Evolutionary conservation across 1,140 invertebrate species (phyloP), one percentile per base, ranked within the genome.

Genomic region (Heliconius hewitsoni): DNA sequence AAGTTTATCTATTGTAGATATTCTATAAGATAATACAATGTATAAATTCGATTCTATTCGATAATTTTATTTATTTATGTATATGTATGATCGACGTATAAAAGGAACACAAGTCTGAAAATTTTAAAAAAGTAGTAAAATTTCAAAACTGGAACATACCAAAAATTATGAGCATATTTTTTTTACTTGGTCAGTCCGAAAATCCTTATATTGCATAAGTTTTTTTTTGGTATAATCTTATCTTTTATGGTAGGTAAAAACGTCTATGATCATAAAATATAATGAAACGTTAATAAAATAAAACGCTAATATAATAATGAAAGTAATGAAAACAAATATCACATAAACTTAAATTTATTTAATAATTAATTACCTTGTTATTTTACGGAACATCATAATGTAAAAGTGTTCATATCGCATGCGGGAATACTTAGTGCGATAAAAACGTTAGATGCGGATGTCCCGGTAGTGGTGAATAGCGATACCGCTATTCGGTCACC

Each of bases 351-450:
- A 16, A 34, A 37, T 74, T 60, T 34, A 30, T 30, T 66, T 78
- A 30, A 57, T 76, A 81, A 73, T 16, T 18, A 23, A 23, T 23
- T 23, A 8, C 9, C 60, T 30, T 75, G n/a, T 78, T 39, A 18
- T 50, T 72, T 37, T 93, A 37, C 89, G 94, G 93, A 89, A 74
- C 92, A 94, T 75, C 85, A 93, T 1, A 94, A 94, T 76, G 90
- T 94, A 1, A 93, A 93, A 81, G 85, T 95, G 0, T 98, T 98
- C 78, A 96, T 98, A 79, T 96, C 96, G 0, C 97, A 98, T 83
- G 96, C 96, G 23, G 97, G 97, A 0, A 95, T 97, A 1, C 95
- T 97, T 84, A 97, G 97, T 50, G 96, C 96, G 2, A 97, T 96
- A 70, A 97, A 98, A 91, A 96, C 97, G 1, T 93, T 97, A 37